Base-by-base conservation (phyloP, 2,113 vertebrate genomes). In the Erinaceus europaeus region DNA sequence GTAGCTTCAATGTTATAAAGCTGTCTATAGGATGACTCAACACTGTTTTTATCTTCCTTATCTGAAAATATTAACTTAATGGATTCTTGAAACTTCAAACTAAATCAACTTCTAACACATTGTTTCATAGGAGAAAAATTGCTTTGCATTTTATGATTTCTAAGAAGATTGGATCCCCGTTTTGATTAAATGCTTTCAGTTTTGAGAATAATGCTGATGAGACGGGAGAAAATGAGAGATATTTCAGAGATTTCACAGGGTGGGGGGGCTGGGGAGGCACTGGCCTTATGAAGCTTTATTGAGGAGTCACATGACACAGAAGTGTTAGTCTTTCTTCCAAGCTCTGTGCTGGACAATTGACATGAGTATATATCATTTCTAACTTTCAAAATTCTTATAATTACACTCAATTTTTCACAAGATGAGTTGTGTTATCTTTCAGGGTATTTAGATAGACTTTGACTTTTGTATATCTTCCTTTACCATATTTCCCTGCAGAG, bases 1-100 rank as follows among this genome's bases (percentile, higher is more conserved):
- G n/a, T n/a, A n/a, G n/a, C n/a, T n/a, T n/a, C n/a, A n/a, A n/a
- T n/a, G n/a, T n/a, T n/a, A n/a, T n/a, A n/a, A n/a, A n/a, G n/a
- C n/a, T n/a, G n/a, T n/a, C n/a, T n/a, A n/a, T n/a, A n/a, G n/a
- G n/a, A n/a, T n/a, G n/a, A n/a, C n/a, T n/a, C n/a, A n/a, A n/a
- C n/a, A n/a, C n/a, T n/a, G n/a, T n/a, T n/a, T 55, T 46, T 84
- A 25, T 44, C 36, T 79, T 67, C n/a, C 55, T n/a, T 61, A 34
- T 62, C 2, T 21, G 46, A 7, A 9, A 12, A 62, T 5, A 23
- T 36, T 36, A 44, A 25, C 25, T 38, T 2, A 2, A 1, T 85
- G 27, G 11, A 46, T 67, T 71, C 73, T 75, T 32, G 50, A 52
- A 69, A 32, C 72, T 88, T 86, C 69, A 84, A 73, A 73, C 82